Base-by-base conservation (phyloP, 2,113 vertebrate genomes). In the Charina bottae region DNA sequence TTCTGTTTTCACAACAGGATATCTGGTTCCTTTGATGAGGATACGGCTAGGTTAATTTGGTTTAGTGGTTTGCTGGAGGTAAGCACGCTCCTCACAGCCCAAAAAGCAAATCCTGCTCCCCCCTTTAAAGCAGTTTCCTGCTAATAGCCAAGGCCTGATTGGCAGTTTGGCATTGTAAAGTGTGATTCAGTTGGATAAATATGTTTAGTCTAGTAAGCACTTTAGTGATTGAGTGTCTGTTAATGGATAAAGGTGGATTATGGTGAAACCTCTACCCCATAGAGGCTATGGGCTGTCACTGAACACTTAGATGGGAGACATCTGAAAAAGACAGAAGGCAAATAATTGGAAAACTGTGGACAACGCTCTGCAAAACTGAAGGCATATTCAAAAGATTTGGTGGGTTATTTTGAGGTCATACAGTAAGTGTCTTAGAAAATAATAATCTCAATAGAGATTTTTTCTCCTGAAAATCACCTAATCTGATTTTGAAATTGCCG, bases 21-120 rank as follows among this genome's bases (percentile, higher is more conserved):
- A 98, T 98, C 98, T 98, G 98, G 97, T 98, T 98, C 98, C 98
- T 98, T 98, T 98, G 98, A 98, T 98, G 98, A 98, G 98, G 97
- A 98, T 97, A 98, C 96, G 98, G 97, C 97, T 98, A 98, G 97
- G 98, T 98, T 98, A 98, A 98, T 98, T 98, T 98, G 98, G 98
- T 97, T 98, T 98, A 97, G 98, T 97, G 97, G 97, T 98, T 98
- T 98, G 97, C 98, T 98, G 97, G 97, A 97, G 97, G 98, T 98
- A 98, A 98, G 97, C 97, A 97, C 97, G 95, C 97, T 98, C 97
- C 98, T 98, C 97, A 97, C 97, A 97, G 97, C 97, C 96, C 97
- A 98, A 98, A 98, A 97, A 98, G n/a, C 85, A 58, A 33, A 58
- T 37, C 21, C 17, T 11, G 72, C 7, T 98, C 97, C 97, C 68